Evolutionary conservation across 2,888 invertebrate genomes (phyloP), one percentile per base, ranked within the genome.

Genomic region (Gymnocheta viridis): DNA sequence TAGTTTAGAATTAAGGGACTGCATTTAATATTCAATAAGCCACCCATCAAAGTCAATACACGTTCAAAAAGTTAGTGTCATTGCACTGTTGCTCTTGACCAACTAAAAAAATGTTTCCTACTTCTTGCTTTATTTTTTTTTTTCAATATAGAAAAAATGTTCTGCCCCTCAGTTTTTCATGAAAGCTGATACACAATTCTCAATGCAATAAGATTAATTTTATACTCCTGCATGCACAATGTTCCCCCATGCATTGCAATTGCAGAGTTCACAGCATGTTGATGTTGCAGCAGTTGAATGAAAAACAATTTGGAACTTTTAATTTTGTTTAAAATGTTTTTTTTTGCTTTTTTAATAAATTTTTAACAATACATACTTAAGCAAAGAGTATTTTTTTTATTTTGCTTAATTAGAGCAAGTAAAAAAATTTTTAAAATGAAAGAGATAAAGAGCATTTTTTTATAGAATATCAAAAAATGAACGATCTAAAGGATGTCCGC

Each of bases 181-280:
- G 41, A 3, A 62, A 64, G 19, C 79, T 72, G 32, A 69, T 58
- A 54, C 54, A 69, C 74, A 76, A 74, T 74, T 54, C 74, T 27
- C 81, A 81, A 47, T 35, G 74, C 74, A 76, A 82, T 69, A 69
- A 62, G 54, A 69, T 82, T 69, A 74, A 76, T 60, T 69, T 60
- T 47, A 14, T 49, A 29, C 58, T 49, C 47, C 38, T 60, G 35
- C 76, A 64, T 38, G 35, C n/a, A 51, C 49, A 56, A 22, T 54
- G 27, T 54, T 81, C 81, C 81, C 74, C 62, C 69, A 76, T 69
- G 74, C 54, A 82, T 76, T 64, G 10, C 54, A 44, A 24, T 54
- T 47, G 24, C 2, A 54, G 38, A 70, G 62, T 60, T 41, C 60
- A 44, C 6, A 62, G 41, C 38, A 29, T 62, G 51, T 22, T 35